phyloP scores from a whole-genome alignment of 2,888 invertebrate species.

The Stenichneumon culpator region DNA sequence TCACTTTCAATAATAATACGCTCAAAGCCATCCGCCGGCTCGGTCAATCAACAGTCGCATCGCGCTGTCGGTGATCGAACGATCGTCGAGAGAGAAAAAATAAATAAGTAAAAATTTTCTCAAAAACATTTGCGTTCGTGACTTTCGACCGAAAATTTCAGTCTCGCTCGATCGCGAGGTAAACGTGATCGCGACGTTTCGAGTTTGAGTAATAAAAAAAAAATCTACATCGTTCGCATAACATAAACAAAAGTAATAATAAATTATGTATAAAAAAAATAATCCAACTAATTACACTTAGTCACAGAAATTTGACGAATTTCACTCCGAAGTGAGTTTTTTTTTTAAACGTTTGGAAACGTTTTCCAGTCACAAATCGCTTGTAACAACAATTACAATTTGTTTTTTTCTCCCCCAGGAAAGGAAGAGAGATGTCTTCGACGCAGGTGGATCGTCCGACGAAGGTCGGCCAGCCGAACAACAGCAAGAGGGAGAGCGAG shows the following conservation, averaged over 20 bases:
- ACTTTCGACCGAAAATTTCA: background rate
- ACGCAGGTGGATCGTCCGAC: slow-evolving; percentile 84
- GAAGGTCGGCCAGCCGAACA: slow-evolving; percentile 80
- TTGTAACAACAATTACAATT: background rate
- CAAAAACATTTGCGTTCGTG: background rate
- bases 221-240: background rate
- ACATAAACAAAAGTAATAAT: background rate
- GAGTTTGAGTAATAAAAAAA: background rate
- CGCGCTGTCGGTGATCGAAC: slow-evolving; percentile 11
- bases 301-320: background rate
- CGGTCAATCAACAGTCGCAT: background rate
- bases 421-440: slow-evolving; percentile 84
- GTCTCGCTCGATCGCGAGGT: background rate
- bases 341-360: background rate
- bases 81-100: background rate
- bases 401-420: slow-evolving; percentile 18
- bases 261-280: background rate
- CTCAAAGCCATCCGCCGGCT: slow-evolving; percentile 57
- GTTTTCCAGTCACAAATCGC: background rate
- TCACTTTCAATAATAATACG: slow-evolving; percentile 59
- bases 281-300: background rate
- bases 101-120: background rate
- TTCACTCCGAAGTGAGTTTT: background rate
- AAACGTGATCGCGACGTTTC: background rate
- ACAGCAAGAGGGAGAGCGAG: slow-evolving; percentile 82